Base-by-base conservation (phyloP, 2,797 vertebrate genomes). In the Knipowitschia caucasica region DNA sequence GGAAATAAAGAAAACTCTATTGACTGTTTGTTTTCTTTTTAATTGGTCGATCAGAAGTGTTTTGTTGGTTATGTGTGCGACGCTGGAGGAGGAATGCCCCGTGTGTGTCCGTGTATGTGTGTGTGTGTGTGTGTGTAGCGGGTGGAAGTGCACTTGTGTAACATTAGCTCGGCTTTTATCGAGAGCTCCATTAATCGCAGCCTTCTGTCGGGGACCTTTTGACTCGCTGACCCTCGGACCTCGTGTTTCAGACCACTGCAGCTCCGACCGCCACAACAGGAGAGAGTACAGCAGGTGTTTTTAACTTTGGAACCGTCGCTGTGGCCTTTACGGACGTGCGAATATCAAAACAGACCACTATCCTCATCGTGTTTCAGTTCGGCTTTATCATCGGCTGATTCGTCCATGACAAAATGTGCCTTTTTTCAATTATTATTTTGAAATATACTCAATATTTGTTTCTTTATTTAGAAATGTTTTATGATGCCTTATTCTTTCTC, bases 151-250 rank as follows among this genome's bases (percentile, higher is more conserved):
- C 25, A 11, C 25, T 45, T 24, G 24, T n/a, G 90, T 91, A 92
- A 92, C 89, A 85, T 82, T 87, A 91, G 83, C 86, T 86, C 76
- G 64, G 58, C 44, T 83, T 49, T 89, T 91, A 91, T 89, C 89
- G 86, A 86, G 86, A 84, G 87, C 84, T 88, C 89, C 89, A 90
- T 91, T 91, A 90, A 90, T 89, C 75, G 72, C 31, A 85, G 87
- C 80, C 76, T 88, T 83, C 83, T 89, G 83, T 82, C 53, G 33
- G 68, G 87, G 89, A 91, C 85, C 89, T 68, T 56, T 58, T 89
- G 85, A 86, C 89, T 56, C 53, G 49, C 63, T 88, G 86, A 92
- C 88, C 90, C 76, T 65, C 59, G 69, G 78, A 90, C 88, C 91
- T 90, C 87, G 85, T 82, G 84, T 88, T 89, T 89, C 86, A 62